Conservation (phyloP, 2,113 vertebrate species). For the Cairina moschata region DNA sequence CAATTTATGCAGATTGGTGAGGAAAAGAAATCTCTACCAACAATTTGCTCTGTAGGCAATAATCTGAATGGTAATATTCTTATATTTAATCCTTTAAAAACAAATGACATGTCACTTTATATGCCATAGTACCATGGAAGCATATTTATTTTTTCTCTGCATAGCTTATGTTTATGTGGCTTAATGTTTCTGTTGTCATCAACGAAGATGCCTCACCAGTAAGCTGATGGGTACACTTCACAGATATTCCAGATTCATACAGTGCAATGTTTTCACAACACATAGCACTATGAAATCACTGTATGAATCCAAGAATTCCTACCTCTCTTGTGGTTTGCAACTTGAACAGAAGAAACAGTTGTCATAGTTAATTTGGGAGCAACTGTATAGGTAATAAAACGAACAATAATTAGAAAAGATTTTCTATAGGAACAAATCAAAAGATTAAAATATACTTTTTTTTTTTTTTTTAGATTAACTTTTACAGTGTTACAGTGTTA, state of each 20-base stretch:
- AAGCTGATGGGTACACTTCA: conserved; percentile 77
- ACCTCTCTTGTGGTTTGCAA: conserved; percentile 98
- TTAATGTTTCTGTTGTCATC: conserved; percentile 41
- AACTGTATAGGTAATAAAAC: conserved; percentile 87
- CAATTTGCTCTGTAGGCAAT: not conserved
- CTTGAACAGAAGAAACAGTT: conserved; percentile 93
- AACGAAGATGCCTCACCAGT: conserved; percentile 69
- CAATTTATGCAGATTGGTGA: not conserved
- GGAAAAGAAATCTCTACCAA: not conserved
- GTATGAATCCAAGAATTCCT: conserved; percentile 92
- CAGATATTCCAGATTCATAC: conserved; percentile 86
- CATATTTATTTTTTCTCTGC: not conserved
- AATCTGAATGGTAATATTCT: not conserved
- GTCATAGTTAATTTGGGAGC: conserved; percentile 93
- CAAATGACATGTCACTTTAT: conserved; percentile 25
- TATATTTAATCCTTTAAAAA: conserved; percentile 36
- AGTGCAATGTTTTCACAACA: conserved; percentile 80
- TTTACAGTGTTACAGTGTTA: not conserved
- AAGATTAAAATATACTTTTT: conserved; percentile 56
- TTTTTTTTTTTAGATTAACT: not conserved
- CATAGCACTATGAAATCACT: conserved; percentile 75
- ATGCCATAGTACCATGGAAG: conserved; percentile 9
- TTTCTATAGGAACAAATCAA: conserved; percentile 47
- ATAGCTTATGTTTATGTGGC: not conserved
- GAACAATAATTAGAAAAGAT: conserved; percentile 79